phyloP scores from a whole-genome alignment of 2,113 vertebrate genomes.

The Telmatochromis sp. region DNA sequence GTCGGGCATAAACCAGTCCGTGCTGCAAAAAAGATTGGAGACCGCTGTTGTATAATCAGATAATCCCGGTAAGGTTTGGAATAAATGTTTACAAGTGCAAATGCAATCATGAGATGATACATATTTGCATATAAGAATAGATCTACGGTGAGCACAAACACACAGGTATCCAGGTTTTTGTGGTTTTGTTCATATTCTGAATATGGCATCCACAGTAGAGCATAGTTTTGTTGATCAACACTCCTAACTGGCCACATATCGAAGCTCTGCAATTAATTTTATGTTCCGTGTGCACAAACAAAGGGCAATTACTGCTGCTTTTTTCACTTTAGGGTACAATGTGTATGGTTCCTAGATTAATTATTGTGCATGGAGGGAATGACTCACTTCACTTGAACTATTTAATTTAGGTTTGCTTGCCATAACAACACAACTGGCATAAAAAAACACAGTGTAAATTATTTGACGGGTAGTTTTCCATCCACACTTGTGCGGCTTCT shows the following conservation, averaged over 20 bases:
- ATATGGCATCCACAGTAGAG: not conserved
- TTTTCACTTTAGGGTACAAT: not conserved
- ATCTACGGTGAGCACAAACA: not conserved
- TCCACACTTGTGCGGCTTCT: not conserved
- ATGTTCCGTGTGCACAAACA: not conserved
- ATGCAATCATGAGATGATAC: not conserved
- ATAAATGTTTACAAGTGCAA: not conserved
- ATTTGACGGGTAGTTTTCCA: not conserved
- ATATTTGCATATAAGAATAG: not conserved
- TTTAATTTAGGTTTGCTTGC: not conserved
- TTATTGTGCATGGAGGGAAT: not conserved
- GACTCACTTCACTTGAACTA: not conserved
- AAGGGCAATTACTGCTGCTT: not conserved
- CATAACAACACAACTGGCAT: not conserved
- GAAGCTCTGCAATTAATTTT: not conserved
- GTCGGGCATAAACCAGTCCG: fast-evolving
- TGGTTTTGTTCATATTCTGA: not conserved
- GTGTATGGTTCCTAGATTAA: not conserved
- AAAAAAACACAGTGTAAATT: not conserved
- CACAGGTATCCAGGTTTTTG: not conserved
- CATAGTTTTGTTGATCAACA: not conserved
- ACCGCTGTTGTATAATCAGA: not conserved
- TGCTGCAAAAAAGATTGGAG: fast-evolving
- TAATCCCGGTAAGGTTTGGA: not conserved
- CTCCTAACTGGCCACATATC: not conserved